Evolutionary conservation across 1,140 invertebrate genomes (phyloP), one percentile per base, ranked within the genome.

Genomic region (Bombus waltoni): DNA sequence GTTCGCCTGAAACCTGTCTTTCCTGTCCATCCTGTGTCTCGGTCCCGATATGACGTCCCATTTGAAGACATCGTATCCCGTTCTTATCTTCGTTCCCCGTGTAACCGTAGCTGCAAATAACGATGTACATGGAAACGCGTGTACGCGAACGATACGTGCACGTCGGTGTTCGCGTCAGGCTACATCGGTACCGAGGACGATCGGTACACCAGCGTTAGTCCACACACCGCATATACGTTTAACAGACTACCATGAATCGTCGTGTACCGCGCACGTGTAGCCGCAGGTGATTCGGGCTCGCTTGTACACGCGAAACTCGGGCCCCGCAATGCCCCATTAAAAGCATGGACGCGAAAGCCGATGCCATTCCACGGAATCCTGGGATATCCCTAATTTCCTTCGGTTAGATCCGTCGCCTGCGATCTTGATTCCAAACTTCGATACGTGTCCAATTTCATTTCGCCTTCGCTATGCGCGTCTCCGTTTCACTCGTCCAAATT

Each of bases 171-270:
- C 66, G 47, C n/a, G 78, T 89, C 79, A 44, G 73, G 38, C 25
- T 81, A 72, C 77, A 90, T 78, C 73, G 72, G 22, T 80, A 81
- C 77, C 71, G 66, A 25, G 28, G 25, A 89, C 72, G 90, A 89
- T 91, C 89, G 90, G 90, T 91, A 90, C 38, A 57, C 70, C 72
- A 76, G 57, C 78, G 83, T 85, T 75, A 59, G 62, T 82, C 42
- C 72, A 70, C 68, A 66, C 73, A 38, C n/a, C 68, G 68, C 53
- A 59, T 77, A 73, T 44, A 76, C 83, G 83, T 71, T 65, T 85
- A 78, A 85, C 38, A 59, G 68, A 73, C 40, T 53, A 65, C 35
- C 77, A 22, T 71, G 68, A 85, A 71, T 80, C 83, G 76, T 85
- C 77, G 53, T 74, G 82, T 76, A 22, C 28, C n/a, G 25, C n/a